Percentiles rank a stretch among this genome's conserved stretches.
phyloP scores from a whole-genome alignment of 1,140 invertebrate species.

The Lerema accius region DNA sequence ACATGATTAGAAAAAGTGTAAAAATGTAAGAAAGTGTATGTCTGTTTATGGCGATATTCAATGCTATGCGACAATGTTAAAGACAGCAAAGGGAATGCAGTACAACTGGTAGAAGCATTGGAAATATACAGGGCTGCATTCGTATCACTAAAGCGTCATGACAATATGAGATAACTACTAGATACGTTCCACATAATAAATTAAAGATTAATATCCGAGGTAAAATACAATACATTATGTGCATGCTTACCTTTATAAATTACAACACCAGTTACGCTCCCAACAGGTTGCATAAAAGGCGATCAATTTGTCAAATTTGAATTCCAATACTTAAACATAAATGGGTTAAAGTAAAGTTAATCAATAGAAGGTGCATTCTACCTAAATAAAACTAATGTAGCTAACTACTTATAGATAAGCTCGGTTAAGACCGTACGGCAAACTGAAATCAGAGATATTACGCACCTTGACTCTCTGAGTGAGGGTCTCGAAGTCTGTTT shows the following conservation, averaged over 20 bases:
- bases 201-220: constrained; percentile 42
- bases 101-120: constrained; percentile 32
- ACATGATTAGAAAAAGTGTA: constrained; percentile 42
- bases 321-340: constrained; percentile 75
- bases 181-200: constrained; percentile 37
- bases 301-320: constrained; percentile 78
- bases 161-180: constrained; percentile 41
- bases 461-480: constrained; percentile 91
- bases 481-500: constrained; percentile 87
- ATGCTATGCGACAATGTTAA: constrained; percentile 33
- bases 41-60: constrained; percentile 17
- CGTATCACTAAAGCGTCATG: constrained; percentile 40
- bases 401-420: constrained; percentile 78
- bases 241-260: constrained; percentile 82
- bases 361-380: constrained; percentile 76
- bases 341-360: constrained; percentile 73
- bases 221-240: constrained; percentile 71
- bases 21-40: constrained; percentile 32
- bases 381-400: constrained; percentile 74
- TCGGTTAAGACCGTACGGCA: constrained; percentile 41
- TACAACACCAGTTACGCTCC: constrained; percentile 81
- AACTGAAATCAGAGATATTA: constrained; percentile 28
- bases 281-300: constrained; percentile 81
- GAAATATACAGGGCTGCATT: constrained; percentile 36
- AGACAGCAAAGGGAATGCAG: constrained; percentile 33